Evolutionary conservation across 2,113 vertebrate genomes (phyloP).

Genomic region (Anoplopoma fimbria): DNA sequence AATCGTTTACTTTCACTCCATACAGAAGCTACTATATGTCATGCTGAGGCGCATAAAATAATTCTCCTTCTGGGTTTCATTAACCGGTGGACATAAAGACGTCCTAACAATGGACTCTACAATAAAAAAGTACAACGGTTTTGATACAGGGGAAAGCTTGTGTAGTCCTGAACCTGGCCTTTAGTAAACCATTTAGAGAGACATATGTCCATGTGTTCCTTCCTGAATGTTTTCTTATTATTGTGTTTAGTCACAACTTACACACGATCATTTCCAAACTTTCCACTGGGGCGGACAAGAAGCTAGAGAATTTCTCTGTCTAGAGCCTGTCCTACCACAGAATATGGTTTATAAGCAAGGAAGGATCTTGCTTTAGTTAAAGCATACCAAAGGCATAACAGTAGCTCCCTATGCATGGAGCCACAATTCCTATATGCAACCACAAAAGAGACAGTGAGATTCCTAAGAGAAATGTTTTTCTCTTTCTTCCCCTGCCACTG

Average conservation of each 20-base stretch:
- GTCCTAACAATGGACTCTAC: not conserved
- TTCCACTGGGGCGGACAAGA: not conserved
- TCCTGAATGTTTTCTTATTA: slow-evolving; percentile 7
- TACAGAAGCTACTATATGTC: slow-evolving; percentile 24
- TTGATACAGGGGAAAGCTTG: not conserved
- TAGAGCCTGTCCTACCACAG: not conserved
- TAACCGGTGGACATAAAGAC: slow-evolving; percentile 20
- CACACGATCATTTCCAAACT: slow-evolving; percentile 12
- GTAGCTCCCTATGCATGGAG: not conserved
- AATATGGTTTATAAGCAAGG: not conserved
- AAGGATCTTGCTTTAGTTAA: not conserved
- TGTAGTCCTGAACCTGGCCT: not conserved
- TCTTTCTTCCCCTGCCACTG: not conserved
- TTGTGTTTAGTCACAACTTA: slow-evolving; percentile 9
- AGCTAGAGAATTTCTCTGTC: slow-evolving; percentile 7
- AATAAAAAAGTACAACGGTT: not conserved
- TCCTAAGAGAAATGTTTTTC: slow-evolving; percentile 6
- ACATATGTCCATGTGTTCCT: not conserved
- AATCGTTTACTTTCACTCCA: slow-evolving; percentile 7
- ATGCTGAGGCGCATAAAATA: not conserved
- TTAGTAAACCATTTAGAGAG: slow-evolving; percentile 5
- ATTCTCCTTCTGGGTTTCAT: slow-evolving; percentile 29
- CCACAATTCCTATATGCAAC: not conserved
- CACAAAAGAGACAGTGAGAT: slow-evolving; percentile 15
- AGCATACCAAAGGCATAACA: slow-evolving; percentile 3